Conservation (phyloP, 2,888 invertebrate genomes). For the Lithosia quadra region DNA sequence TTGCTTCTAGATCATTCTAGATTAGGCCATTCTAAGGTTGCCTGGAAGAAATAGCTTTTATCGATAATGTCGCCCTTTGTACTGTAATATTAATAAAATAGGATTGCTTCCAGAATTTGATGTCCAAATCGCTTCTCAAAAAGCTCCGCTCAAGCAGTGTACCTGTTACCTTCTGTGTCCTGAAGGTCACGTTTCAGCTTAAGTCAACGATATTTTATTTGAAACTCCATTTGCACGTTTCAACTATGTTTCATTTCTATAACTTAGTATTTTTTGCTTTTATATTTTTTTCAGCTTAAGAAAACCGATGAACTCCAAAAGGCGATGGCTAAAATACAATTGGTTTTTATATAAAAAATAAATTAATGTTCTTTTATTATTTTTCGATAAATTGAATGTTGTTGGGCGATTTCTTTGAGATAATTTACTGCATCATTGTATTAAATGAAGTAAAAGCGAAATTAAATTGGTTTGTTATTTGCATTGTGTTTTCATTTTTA, state of each 20-base stretch:
- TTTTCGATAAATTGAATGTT: too few relatives aligned
- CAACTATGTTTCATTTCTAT: constrained; percentile 64
- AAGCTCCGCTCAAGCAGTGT: constrained; percentile 19
- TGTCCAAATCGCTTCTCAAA: background rate
- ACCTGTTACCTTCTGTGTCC: constrained; percentile 27
- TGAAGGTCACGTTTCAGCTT: constrained; percentile 59
- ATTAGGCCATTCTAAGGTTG: too few relatives aligned
- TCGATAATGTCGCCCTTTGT: too few relatives aligned
- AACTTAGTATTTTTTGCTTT: constrained; percentile 50
- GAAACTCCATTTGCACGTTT: constrained; percentile 65
- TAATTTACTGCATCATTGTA: too few relatives aligned
- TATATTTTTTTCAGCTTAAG: constrained; percentile 18
- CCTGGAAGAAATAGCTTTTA: too few relatives aligned
- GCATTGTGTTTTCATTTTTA: too few relatives aligned
- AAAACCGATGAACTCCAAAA: constrained; percentile 11
- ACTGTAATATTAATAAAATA: background rate
- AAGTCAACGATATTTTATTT: constrained; percentile 64
- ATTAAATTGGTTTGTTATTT: too few relatives aligned
- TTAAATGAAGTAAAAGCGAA: too few relatives aligned
- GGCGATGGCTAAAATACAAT: background rate
- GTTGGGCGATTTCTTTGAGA: background rate
- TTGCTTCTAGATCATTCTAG: too few relatives aligned
- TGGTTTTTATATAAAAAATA: background rate
- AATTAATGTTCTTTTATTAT: too few relatives aligned
- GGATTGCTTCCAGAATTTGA: too few relatives aligned